A percentile compares a stretch with the other conserved stretches of the same genome.
phyloP scores from a whole-genome alignment of 2,113 vertebrate genomes.

The Lepisosteus osseus region DNA sequence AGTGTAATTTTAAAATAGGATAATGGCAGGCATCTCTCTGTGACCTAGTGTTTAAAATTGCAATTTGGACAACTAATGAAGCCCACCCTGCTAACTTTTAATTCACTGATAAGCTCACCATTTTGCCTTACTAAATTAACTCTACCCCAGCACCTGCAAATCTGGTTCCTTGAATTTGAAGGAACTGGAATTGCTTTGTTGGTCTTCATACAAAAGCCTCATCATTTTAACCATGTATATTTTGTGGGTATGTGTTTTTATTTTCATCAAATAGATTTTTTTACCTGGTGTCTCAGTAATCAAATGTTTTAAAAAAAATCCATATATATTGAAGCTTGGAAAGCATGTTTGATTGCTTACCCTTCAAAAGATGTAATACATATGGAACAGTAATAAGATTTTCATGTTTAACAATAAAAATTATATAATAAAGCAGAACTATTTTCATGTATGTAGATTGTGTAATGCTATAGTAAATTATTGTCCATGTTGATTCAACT shows the following conservation, averaged over 20 bases:
- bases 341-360: slow-evolving; percentile 58
- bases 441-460: slow-evolving; percentile 71
- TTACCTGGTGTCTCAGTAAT: slow-evolving; percentile 17
- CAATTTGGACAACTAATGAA: background rate
- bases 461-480: slow-evolving; percentile 78
- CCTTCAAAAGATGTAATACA: slow-evolving; percentile 66
- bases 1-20: background rate
- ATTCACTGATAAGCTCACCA: slow-evolving; percentile 66
- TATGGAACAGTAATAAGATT: slow-evolving; percentile 51
- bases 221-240: slow-evolving; percentile 45
- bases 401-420: slow-evolving; percentile 69
- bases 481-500: slow-evolving; percentile 75
- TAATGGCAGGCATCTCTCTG: background rate
- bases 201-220: slow-evolving; percentile 62
- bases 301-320: too few species aligned
- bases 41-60: background rate
- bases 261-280: background rate
- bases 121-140: slow-evolving; percentile 69
- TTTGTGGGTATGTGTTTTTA: slow-evolving; percentile 47
- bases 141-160: slow-evolving; percentile 35
- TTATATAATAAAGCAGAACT: slow-evolving; percentile 67
- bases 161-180: slow-evolving; percentile 39
- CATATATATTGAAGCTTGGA: slow-evolving; percentile 54
- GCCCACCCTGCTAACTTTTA: slow-evolving; percentile 48
- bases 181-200: slow-evolving; percentile 49